Percentiles rank a stretch among this genome's conserved stretches.
These are phyloP conservation scores for Scomber scombrus DNA, from an alignment of 2,113 vertebrate species.

Conservation along the genomic window DNA sequence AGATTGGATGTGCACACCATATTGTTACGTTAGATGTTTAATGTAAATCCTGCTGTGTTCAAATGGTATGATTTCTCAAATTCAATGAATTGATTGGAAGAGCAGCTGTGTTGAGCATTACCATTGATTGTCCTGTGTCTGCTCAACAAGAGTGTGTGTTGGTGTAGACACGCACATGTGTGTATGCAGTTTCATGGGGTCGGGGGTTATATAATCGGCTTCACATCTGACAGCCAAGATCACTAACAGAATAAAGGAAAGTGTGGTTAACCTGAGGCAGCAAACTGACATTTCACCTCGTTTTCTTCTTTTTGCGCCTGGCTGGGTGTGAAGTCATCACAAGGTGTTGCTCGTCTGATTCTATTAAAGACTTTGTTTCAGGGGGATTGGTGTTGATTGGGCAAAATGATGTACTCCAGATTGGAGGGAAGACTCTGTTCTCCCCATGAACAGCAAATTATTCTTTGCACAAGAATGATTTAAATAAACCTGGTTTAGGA, in stretches of 20 bases:
- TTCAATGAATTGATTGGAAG: constrained; percentile 59
- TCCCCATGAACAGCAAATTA: neutral
- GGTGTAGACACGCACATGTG: constrained; percentile 5
- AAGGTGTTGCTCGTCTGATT: neutral
- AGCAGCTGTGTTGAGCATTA: constrained; percentile 67
- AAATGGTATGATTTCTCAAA: constrained; percentile 6
- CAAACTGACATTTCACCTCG: constrained; percentile 45
- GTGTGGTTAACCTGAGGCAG: constrained; percentile 33
- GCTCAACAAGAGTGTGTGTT: constrained; percentile 31
- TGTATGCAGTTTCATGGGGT: constrained; percentile 19
- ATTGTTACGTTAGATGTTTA: neutral
- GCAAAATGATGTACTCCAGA: neutral
- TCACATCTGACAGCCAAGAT: constrained; percentile 58
- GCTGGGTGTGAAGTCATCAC: constrained; percentile 21
- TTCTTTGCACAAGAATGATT: neutral
- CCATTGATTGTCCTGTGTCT: constrained; percentile 52
- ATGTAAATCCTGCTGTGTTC: constrained; percentile 1
- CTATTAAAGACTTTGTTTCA: neutral
- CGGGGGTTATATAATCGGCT: constrained; percentile 66
- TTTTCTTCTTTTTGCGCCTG: neutral
- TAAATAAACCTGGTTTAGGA: neutral
- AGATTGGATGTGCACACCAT: neutral
- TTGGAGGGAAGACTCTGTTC: neutral
- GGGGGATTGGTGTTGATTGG: neutral
- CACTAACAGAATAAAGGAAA: constrained; percentile 44